phyloP scores from a whole-genome alignment of 2,797 vertebrate species.

The Hydrocynus forskahlii region DNA sequence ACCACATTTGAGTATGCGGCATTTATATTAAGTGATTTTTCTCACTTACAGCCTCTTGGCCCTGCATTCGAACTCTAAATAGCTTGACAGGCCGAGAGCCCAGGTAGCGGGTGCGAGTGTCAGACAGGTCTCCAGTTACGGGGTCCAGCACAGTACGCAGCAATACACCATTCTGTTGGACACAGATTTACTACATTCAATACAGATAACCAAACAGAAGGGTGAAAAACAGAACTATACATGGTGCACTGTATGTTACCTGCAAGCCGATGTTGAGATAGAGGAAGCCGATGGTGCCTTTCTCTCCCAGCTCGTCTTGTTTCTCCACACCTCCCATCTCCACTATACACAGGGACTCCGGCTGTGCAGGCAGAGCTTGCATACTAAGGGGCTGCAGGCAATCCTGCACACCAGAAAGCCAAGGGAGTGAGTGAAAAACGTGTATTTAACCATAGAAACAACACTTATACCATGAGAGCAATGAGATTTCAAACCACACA shows the following conservation, averaged over 20 bases:
- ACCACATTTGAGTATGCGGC: background rate
- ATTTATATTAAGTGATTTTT: background rate
- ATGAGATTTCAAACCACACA: background rate
- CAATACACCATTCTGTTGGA: slow-evolving; percentile 89
- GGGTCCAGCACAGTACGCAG: slow-evolving; percentile 95
- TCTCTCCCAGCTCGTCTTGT: slow-evolving; percentile 96
- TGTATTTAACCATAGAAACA: background rate
- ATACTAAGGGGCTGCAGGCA: slow-evolving; percentile 96
- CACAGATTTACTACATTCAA: background rate
- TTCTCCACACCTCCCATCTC: slow-evolving; percentile 99
- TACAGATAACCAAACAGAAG: background rate
- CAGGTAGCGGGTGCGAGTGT: slow-evolving; percentile 94
- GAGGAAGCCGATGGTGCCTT: slow-evolving; percentile 93
- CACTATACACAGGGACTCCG: slow-evolving; percentile 95
- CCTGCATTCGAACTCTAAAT: slow-evolving; percentile 97
- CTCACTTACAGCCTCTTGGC: slow-evolving; percentile 92
- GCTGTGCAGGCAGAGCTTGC: slow-evolving; percentile 97
- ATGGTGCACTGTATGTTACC: slow-evolving; percentile 73
- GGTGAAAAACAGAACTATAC: no score
- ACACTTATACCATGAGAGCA: background rate
- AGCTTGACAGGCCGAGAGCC: slow-evolving; percentile 97
- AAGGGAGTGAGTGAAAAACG: background rate
- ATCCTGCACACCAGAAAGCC: slow-evolving; percentile 76
- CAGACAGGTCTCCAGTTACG: slow-evolving; percentile 94
- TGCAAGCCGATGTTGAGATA: slow-evolving; percentile 98